Evolutionary conservation across 2,113 vertebrate species (phyloP).

Genomic region (Glaucomys volans): DNA sequence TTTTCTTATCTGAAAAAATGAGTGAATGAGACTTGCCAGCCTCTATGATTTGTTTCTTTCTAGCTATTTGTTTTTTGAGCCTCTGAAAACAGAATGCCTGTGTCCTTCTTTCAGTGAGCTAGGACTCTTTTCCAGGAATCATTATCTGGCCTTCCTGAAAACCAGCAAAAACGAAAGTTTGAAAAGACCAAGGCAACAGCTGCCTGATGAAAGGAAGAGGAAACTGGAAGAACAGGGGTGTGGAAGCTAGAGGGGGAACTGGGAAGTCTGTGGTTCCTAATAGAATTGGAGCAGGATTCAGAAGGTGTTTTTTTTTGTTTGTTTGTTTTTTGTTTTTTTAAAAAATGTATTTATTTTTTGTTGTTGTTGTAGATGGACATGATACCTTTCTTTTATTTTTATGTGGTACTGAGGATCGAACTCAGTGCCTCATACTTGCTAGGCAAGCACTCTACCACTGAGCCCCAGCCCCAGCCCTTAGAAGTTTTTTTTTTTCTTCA

Average conservation of each 20-base stretch:
- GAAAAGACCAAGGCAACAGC: not conserved
- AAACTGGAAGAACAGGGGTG: not conserved
- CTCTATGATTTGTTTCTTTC: not conserved
- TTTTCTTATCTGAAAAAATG: constrained; percentile 1
- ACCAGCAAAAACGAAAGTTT: constrained; percentile 49
- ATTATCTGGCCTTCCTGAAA: constrained; percentile 44
- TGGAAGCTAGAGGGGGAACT: not conserved
- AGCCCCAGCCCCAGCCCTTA: too few species aligned
- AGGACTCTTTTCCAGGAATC: not conserved
- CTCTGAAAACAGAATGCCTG: constrained; percentile 19
- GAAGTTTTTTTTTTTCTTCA: too few species aligned
- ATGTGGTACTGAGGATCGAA: too few species aligned
- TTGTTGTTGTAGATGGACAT: too few species aligned
- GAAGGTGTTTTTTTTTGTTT: constrained; percentile 23
- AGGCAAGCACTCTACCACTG: too few species aligned
- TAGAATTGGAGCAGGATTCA: not conserved
- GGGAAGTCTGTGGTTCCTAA: not conserved
- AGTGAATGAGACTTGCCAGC: not conserved
- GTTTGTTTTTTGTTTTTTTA: not conserved
- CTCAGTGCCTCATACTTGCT: too few species aligned
- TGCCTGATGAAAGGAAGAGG: not conserved
- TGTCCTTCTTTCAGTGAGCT: constrained; percentile 17
- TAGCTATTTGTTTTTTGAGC: not conserved
- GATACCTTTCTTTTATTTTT: too few species aligned
- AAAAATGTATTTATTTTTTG: too few species aligned